Percentiles rank a stretch among this genome's conserved stretches.
Evolutionary conservation across 2,888 invertebrate genomes (phyloP).

Genomic region (Plebejus melissa): DNA sequence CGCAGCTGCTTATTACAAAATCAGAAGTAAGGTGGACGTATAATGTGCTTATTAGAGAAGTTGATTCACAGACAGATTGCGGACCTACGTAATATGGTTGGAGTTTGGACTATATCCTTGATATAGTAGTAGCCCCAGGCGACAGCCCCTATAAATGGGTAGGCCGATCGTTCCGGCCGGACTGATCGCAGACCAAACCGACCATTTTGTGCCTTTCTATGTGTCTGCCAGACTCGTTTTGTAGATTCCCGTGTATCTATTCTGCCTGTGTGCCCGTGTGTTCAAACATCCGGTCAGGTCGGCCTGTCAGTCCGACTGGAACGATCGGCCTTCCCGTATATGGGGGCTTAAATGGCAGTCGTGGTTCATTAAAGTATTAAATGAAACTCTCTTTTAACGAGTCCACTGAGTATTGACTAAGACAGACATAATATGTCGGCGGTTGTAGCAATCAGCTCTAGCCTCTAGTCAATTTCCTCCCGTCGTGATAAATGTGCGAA

Average conservation of each 20-base stretch:
- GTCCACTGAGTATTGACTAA: background rate
- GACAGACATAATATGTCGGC: constrained; percentile 17
- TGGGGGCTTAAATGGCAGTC: background rate
- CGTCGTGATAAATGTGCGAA: constrained; percentile 22
- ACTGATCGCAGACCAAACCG: too few species aligned
- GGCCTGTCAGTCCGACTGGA: too few species aligned
- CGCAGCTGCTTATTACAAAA: background rate
- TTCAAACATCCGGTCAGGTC: too few species aligned
- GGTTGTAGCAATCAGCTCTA: background rate
- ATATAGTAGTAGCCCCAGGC: too few species aligned
- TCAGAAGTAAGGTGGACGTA: background rate
- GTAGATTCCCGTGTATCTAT: too few species aligned
- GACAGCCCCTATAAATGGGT: too few species aligned
- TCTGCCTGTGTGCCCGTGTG: too few species aligned
- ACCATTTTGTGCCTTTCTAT: too few species aligned
- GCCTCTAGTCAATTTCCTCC: constrained; percentile 24
- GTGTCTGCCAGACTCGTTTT: too few species aligned
- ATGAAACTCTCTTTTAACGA: background rate
- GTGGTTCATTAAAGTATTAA: background rate
- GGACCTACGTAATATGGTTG: background rate
- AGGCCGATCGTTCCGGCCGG: too few species aligned
- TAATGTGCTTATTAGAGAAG: background rate
- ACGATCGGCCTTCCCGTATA: too few species aligned
- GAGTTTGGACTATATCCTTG: background rate
- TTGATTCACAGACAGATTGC: background rate